These are phyloP conservation scores for Micrasema minimum DNA, from an alignment of 1,140 invertebrate species.

Conservation along the genomic window DNA sequence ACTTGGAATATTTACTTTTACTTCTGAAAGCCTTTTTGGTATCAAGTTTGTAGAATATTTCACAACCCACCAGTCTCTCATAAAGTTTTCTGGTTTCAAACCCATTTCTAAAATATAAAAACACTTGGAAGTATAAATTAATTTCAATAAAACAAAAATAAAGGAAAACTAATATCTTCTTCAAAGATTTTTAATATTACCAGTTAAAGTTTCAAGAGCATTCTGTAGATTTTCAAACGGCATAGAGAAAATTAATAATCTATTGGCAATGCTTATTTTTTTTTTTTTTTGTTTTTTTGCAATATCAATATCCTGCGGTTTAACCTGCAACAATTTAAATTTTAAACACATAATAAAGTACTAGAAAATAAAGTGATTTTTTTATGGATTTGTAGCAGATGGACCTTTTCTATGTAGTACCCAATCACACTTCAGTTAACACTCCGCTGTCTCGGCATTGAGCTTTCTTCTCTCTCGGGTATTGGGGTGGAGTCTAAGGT, in stretches of 20 bases:
- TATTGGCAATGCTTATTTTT: slow-evolving; percentile 58
- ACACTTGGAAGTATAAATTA: no score
- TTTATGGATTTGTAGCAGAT: not conserved
- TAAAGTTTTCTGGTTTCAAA: slow-evolving; percentile 60
- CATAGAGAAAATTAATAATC: slow-evolving; percentile 62
- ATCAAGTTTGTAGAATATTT: slow-evolving; percentile 63
- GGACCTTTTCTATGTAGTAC: not conserved
- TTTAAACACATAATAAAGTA: not conserved
- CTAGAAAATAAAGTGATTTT: not conserved
- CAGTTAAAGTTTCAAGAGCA: slow-evolving; percentile 60
- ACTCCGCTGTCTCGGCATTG: no score
- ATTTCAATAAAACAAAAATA: no score
- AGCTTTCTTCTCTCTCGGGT: no score
- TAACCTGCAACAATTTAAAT: slow-evolving; percentile 56
- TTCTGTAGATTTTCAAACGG: slow-evolving; percentile 62
- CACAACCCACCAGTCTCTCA: slow-evolving; percentile 64
- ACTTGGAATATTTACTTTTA: slow-evolving; percentile 52
- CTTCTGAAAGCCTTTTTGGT: slow-evolving; percentile 56
- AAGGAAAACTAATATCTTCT: no score
- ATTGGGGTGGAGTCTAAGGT: no score
- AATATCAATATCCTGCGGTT: slow-evolving; percentile 56
- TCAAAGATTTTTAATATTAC: slow-evolving; percentile 46
- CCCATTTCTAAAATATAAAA: slow-evolving; percentile 56
- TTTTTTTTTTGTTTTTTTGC: no score
- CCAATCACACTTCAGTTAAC: not conserved